Evolutionary conservation across 2,113 vertebrate species (phyloP), one percentile per base, ranked within the genome.

Genomic region (Channa argus): DNA sequence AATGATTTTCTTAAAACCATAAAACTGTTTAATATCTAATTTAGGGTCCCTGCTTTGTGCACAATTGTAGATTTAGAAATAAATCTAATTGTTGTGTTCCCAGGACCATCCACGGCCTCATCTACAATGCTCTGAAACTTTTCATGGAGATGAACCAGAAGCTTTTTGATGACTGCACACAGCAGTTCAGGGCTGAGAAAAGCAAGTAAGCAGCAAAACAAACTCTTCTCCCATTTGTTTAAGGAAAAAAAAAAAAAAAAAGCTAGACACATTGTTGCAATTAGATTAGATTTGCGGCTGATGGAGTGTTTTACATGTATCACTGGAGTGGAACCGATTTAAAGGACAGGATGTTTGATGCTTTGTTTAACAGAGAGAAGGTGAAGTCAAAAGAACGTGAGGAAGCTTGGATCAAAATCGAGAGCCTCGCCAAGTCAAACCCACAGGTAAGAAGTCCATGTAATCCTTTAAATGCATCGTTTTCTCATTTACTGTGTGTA

Each of bases 71-170:
- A 24, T 24, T 24, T 24, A 24, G 24, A 24, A 24, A 24, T 24
- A 24, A 24, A 24, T 24, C 47, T 53, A 5, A 65, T 8, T 70
- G 6, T 58, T 77, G n/a, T 66, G 38, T 65, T 52, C 5, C 6
- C 80, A 99, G 98, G 94, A 99, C 98, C 62, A 99, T 99, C 91
- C 98, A 99, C 14, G 98, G 98, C 86, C 93, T 99, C 92, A 99
- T 99, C 89, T 99, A 99, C 94, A 99, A 99, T 11, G 98, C 98
- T 62, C 93, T 99, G 93, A 99, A 99, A 88, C 96, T 99, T 86
- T 99, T 99, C 95, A 99, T 99, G 98, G 98, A 99, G 92, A 99
- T 99, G 98, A 99, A 99, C 92, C 98, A 99, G 94, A 99, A 99
- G 90, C 96, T 99, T 38, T 99, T 99, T 54, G 98, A 99, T 74